Evolutionary conservation across 2,888 invertebrate genomes (phyloP), one percentile per base, ranked within the genome.

Genomic region (Ceramica pisi): DNA sequence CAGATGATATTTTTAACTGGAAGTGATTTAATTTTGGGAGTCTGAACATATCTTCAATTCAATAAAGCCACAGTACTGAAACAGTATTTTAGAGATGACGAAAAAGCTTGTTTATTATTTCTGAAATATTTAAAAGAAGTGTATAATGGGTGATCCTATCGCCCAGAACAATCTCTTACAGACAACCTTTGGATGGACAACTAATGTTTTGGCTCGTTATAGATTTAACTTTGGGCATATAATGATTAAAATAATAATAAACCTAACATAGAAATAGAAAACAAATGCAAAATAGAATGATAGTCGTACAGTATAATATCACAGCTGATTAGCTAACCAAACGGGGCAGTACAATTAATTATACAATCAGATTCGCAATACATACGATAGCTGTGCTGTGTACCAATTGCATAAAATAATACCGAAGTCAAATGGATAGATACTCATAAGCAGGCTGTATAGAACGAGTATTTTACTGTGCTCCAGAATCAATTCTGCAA

Each of bases 401-500:
- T 81, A 81, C 82, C 84, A 86, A 88, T 87, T 85, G 86, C 84
- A 86, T 82, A 83, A 83, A 87, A 88, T 86, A 87, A 86, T 81
- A 86, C 78, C 80, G 57, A 78, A 80, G 77, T 76, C 67, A 63
- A 88, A 84, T 84, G 81, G 79, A 74, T 82, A 87, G 88, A 88
- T 86, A 87, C 89, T 90, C 90, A 91, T 92, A 93, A 93, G 89
- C 92, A 92, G 92, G 88, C 91, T 87, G 85, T 92, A 92, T 92
- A 89, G 90, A 90, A 88, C 89, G 87, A 92, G 90, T 92, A 92
- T 93, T 93, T 95, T 94, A 94, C 94, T 92, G 91, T 89, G 87
- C 91, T 91, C 90, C 93, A 91, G 92, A 95, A 95, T 95, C 95
- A 95, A 95, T 95, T 95, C 94, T 91, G 93, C 93, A 92, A 93